Evolutionary conservation across 1,140 invertebrate genomes (phyloP), one percentile per base, ranked within the genome.

Genomic region (Drosophila pandora): DNA sequence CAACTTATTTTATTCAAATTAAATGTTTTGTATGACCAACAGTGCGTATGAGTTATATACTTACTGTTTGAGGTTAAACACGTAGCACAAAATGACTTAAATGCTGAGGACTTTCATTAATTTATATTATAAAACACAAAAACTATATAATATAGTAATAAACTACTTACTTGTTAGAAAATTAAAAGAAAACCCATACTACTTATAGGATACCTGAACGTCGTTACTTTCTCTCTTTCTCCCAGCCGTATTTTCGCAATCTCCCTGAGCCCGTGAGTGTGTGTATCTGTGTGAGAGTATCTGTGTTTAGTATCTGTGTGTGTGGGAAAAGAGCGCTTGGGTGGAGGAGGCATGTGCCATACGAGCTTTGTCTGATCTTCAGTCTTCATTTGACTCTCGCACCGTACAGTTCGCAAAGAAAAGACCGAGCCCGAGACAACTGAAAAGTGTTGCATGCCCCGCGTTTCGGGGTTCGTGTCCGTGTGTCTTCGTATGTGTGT

Each of bases 321-420:
- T 21, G 17, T 8, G 34, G 13, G 41, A 43, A 21, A 61, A 22
- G 22, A 10, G 28, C 30, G 52, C 21, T 22, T 34, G 37, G 64
- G 45, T 61, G 62, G 41, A 23, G 48, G 62, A 30, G 56, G n/a
- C 62, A 30, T 64, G 62, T 55, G 63, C 63, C 68, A 53, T 25
- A 61, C 76, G 83, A 87, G 82, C 82, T 87, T 87, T 88, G 83
- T 55, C 82, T 81, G 81, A 81, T 87, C 78, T 56, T 79, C 71
- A 87, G 82, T 87, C 82, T 64, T 76, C 79, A 68, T 88, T 87
- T 76, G 75, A 75, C 83, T 87, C 83, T 87, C 75, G 65, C 54
- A 55, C 57, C 75, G 82, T 88, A 59, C 83, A 87, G 78, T 78
- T 68, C 48, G 63, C 54, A 57, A 71, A 30, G 48, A 10, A 49